A percentile compares a stretch with the other conserved stretches of the same genome.
Evolutionary conservation across 1,140 invertebrate genomes (phyloP).

Genomic region (Antheraea mylitta): DNA sequence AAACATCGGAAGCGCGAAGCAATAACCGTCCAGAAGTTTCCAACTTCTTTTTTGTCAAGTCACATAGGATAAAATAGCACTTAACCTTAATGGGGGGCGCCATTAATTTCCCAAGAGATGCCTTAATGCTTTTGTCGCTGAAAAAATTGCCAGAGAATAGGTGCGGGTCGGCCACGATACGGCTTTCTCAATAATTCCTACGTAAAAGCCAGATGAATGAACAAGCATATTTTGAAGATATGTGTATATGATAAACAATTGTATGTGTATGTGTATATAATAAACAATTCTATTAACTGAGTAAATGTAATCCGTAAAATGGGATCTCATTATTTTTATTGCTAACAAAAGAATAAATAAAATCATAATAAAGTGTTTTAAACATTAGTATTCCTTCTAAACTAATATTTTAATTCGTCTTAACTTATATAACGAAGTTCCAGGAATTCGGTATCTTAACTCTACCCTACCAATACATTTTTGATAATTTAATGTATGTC

Average conservation of each 20-base stretch:
- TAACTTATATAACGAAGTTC: too few relatives aligned
- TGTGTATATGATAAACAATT: constrained; percentile 18
- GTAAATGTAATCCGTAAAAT: not conserved
- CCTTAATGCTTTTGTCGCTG: constrained; percentile 55
- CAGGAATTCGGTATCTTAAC: too few relatives aligned
- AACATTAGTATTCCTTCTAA: too few relatives aligned
- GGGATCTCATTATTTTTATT: too few relatives aligned
- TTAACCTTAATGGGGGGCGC: constrained; percentile 48
- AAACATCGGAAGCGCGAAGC: constrained; percentile 10
- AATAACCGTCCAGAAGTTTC: constrained; percentile 23
- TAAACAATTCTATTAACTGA: constrained; percentile 22
- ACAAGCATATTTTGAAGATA: constrained; percentile 19
- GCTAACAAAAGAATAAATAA: too few relatives aligned
- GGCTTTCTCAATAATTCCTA: constrained; percentile 37
- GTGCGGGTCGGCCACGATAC: constrained; percentile 29
- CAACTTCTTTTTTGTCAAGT: constrained; percentile 45
- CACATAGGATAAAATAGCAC: constrained; percentile 51
- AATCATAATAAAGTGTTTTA: too few relatives aligned
- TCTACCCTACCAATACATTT: too few relatives aligned
- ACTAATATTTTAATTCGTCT: too few relatives aligned
- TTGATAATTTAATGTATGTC: too few relatives aligned
- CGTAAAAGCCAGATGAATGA: constrained; percentile 32
- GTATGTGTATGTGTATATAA: constrained; percentile 4
- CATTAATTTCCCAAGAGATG: constrained; percentile 53
- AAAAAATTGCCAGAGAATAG: constrained; percentile 51